Percentiles rank a stretch among this genome's conserved stretches.
phyloP scores from a whole-genome alignment of 2,797 vertebrate species.

The Rhincodon typus region DNA sequence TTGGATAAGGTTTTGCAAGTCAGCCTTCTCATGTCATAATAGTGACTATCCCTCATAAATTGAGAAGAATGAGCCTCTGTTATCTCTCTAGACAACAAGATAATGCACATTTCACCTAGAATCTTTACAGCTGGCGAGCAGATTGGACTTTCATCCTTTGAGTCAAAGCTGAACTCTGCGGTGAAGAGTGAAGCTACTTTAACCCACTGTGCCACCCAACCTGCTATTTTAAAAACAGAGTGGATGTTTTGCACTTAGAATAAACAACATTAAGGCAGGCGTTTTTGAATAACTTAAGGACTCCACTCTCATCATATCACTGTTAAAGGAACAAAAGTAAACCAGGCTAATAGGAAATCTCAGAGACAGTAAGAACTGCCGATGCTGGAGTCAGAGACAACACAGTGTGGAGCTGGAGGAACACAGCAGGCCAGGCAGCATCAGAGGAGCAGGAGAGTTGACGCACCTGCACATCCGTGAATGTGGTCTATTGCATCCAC shows the following conservation, averaged over 20 bases:
- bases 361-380: no score
- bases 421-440: no score
- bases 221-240: not conserved
- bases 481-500: no score
- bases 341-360: no score
- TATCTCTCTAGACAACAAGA: not conserved
- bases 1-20: not conserved
- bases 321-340: no score
- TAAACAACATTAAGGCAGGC: not conserved
- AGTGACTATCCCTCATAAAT: not conserved
- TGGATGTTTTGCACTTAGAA: not conserved
- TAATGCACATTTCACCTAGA: not conserved
- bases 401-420: no score
- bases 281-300: not conserved
- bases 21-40: no score
- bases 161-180: not conserved
- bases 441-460: no score
- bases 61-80: not conserved
- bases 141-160: not conserved
- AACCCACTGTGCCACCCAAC: not conserved
- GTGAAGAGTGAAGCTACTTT: not conserved
- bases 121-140: not conserved
- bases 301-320: not conserved
- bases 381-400: no score
- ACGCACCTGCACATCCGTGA: no score